phyloP scores from a whole-genome alignment of 2,888 invertebrate species.

The Rotaria socialis region DNA sequence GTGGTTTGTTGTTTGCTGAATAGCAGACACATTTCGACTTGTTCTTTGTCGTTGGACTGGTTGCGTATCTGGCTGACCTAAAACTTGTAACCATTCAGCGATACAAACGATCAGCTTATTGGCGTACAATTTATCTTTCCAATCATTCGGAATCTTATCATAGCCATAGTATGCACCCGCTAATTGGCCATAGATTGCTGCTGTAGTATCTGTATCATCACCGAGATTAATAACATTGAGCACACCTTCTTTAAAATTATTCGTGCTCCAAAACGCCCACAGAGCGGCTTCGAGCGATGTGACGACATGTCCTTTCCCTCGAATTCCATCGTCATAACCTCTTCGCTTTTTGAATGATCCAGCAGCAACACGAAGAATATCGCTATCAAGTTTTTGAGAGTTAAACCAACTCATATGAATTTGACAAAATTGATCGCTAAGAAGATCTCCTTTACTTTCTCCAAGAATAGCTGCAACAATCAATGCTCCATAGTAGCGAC shows the following conservation, averaged over 20 bases:
- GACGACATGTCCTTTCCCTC: not conserved
- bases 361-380: not conserved
- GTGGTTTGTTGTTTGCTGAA: not conserved
- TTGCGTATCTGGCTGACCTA: not conserved
- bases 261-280: not conserved
- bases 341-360: not conserved
- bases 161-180: constrained; percentile 2
- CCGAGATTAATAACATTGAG: not conserved
- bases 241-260: not conserved
- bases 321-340: not conserved
- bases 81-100: not conserved
- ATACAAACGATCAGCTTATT: not conserved
- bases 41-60: not conserved
- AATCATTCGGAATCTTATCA: not conserved
- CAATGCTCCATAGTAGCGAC: not conserved
- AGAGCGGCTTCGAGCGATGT: not conserved
- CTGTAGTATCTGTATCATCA: not conserved
- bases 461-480: not conserved
- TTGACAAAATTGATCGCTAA: not conserved
- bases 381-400: not conserved
- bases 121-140: not conserved
- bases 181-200: constrained; percentile 6
- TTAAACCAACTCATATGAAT: not conserved
- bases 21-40: no score
- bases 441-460: not conserved